These are phyloP conservation scores for Amia ocellicauda DNA, from an alignment of 2,113 vertebrate species.

Conservation along the genomic window DNA sequence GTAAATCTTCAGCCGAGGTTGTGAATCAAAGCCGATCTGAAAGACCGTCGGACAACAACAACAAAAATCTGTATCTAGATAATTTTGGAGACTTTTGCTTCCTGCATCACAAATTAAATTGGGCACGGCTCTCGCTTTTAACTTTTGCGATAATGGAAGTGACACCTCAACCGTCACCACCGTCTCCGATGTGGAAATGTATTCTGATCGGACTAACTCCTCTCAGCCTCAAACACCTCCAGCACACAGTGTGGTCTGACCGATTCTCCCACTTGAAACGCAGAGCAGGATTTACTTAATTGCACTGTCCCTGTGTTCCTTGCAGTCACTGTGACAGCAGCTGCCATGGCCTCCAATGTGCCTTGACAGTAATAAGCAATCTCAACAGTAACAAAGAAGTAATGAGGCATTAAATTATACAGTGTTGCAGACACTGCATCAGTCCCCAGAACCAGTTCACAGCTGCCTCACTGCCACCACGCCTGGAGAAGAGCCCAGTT, in stretches of 20 bases:
- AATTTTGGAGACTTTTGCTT: not conserved
- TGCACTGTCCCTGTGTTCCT: not conserved
- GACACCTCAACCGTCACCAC: too few species aligned
- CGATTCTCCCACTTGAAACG: too few species aligned
- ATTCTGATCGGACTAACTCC: not conserved
- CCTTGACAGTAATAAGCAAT: slow-evolving; percentile 66
- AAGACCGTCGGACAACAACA: not conserved
- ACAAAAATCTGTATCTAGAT: not conserved
- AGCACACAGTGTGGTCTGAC: too few species aligned
- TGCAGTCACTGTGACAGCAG: not conserved
- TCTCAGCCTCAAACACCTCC: too few species aligned
- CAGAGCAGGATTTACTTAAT: not conserved
- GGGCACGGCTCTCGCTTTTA: not conserved
- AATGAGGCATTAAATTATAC: slow-evolving; percentile 60
- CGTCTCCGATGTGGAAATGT: not conserved
- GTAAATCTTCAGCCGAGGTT: too few species aligned
- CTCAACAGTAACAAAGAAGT: slow-evolving; percentile 41
- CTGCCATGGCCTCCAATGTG: slow-evolving; percentile 53
- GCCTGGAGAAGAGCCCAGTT: too few species aligned
- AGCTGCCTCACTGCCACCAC: slow-evolving; percentile 39
- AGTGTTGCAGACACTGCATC: slow-evolving; percentile 61
- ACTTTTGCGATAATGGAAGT: too few species aligned
- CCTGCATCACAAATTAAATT: not conserved
- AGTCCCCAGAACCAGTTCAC: slow-evolving; percentile 54
- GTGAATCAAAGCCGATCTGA: not conserved